Conservation (phyloP, 2,888 invertebrate genomes). For the Hemistola chrysoprasaria region DNA sequence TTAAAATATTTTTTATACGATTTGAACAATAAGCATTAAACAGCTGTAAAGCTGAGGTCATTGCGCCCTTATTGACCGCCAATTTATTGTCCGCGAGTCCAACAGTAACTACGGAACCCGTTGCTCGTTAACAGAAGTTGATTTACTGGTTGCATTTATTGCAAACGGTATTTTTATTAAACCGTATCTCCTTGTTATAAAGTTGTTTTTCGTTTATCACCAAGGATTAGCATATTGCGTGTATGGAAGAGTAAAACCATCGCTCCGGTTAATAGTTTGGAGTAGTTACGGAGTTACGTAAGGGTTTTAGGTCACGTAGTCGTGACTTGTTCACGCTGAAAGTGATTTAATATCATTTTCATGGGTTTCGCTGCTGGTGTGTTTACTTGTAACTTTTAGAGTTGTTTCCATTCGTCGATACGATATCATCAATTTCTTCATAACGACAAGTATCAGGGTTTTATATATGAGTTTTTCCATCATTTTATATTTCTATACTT, state of each 20-base stretch:
- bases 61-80: neutral
- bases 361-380: conserved; percentile 6
- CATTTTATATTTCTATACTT: too few relatives aligned
- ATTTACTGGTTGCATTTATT: conserved; percentile 11
- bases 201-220: neutral
- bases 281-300: conserved; percentile 15
- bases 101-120: neutral
- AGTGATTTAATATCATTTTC: conserved; percentile 18
- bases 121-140: conserved; percentile 7
- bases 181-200: neutral
- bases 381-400: too few relatives aligned
- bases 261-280: conserved; percentile 20
- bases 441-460: neutral
- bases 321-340: conserved; percentile 11
- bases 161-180: neutral
- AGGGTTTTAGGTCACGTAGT: conserved; percentile 14
- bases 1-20: too few relatives aligned
- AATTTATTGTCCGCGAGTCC: conserved; percentile 7
- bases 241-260: conserved; percentile 16
- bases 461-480: too few relatives aligned
- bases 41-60: too few relatives aligned
- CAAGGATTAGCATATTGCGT: conserved; percentile 16
- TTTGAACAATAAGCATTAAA: too few relatives aligned
- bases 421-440: neutral
- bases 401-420: too few relatives aligned